Conservation (phyloP, 1,140 invertebrate species). For the Ganaspis sp. region DNA sequence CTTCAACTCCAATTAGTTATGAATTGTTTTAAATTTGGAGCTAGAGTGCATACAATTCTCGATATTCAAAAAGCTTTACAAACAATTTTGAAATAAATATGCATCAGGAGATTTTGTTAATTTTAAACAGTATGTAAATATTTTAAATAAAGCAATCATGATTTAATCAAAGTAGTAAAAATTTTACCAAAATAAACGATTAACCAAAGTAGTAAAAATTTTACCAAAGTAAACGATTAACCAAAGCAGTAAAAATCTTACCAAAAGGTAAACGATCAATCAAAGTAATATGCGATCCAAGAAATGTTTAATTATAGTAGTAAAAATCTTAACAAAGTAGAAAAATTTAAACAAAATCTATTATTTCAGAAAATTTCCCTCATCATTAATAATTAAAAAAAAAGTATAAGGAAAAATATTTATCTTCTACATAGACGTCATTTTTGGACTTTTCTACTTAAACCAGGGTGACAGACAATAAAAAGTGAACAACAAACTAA, state of each 20-base stretch:
- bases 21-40: background rate
- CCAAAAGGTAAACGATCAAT: no score
- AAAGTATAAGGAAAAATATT: background rate
- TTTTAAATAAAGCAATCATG: background rate
- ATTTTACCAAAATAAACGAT: no score
- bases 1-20: background rate
- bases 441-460: slow-evolving; percentile 1
- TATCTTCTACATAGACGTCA: background rate
- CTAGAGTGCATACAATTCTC: background rate
- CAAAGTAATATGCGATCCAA: no score
- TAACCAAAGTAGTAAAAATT: no score
- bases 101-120: background rate
- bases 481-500: slow-evolving; percentile 5
- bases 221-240: no score
- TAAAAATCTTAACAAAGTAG: no score
- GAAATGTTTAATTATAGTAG: no score
- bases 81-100: background rate
- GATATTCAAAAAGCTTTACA: background rate
- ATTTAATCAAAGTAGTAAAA: no score
- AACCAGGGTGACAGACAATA: background rate
- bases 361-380: no score
- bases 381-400: no score
- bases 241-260: no score
- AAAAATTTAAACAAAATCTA: no score
- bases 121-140: background rate